phyloP scores from a whole-genome alignment of 53 echinoderm and acorn worm genomes.

The Hippasteria phrygiana region DNA sequence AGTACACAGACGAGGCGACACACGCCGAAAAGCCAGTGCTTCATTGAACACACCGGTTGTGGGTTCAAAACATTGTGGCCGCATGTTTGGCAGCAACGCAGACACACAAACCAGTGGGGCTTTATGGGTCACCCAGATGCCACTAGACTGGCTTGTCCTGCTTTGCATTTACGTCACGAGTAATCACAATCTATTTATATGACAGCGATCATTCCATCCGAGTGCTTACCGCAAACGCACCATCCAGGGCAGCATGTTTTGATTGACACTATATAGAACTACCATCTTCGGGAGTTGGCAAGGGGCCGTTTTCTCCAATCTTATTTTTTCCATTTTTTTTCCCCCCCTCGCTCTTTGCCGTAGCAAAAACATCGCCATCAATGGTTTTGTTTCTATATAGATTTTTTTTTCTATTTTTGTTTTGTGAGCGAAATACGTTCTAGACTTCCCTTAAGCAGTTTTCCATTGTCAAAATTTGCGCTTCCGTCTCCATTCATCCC shows the following conservation, averaged over 20 bases:
- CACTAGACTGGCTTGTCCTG: not conserved
- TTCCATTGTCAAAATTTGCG: not conserved
- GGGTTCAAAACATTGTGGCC: not conserved
- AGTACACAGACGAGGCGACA: not conserved
- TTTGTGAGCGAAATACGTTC: too few relatives aligned
- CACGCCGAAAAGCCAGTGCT: not conserved
- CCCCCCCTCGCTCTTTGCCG: not conserved
- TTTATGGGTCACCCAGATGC: not conserved
- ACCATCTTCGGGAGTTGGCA: not conserved
- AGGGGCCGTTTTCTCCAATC: not conserved
- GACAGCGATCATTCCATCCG: conserved; percentile 35
- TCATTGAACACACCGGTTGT: not conserved
- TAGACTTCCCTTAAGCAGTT: not conserved
- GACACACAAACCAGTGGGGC: not conserved
- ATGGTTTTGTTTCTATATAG: not conserved
- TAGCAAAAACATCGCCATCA: conserved; percentile 34
- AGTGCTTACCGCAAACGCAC: conserved; percentile 16
- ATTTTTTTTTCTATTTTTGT: not conserved
- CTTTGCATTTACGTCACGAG: conserved; percentile 62
- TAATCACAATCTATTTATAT: conserved; percentile 57
- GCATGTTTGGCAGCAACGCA: not conserved
- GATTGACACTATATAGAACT: conserved; percentile 32
- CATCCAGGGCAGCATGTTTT: conserved; percentile 27
- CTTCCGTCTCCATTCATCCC: not conserved
- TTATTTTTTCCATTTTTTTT: not conserved